A percentile compares a stretch with the other conserved stretches of the same genome.
These are phyloP conservation scores for Lasioglossum vierecki DNA, from an alignment of 2,888 invertebrate species.

Conservation along the genomic window DNA sequence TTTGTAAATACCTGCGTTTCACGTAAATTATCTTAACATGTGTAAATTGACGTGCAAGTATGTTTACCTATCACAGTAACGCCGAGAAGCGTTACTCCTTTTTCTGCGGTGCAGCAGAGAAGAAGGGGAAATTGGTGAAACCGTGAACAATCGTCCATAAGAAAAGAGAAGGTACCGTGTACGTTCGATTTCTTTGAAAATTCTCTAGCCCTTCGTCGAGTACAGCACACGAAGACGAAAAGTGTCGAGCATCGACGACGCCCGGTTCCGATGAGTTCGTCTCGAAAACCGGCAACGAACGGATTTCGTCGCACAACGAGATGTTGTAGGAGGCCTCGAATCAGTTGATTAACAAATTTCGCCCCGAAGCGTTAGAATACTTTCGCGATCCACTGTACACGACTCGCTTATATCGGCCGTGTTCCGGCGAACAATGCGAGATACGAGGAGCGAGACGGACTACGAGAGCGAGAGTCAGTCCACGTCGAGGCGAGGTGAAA, in stretches of 20 bases:
- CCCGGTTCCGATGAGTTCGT: background rate
- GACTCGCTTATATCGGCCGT: conserved; percentile 46
- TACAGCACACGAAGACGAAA: background rate
- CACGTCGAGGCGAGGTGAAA: conserved; percentile 46
- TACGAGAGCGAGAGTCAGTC: conserved; percentile 50
- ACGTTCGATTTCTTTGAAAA: conserved; percentile 1
- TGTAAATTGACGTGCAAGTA: background rate
- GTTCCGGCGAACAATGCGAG: conserved; percentile 59
- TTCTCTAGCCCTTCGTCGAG: background rate
- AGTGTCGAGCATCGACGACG: background rate
- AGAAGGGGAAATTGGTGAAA: background rate
- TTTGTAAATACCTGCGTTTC: background rate
- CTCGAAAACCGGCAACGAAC: background rate
- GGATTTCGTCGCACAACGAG: background rate
- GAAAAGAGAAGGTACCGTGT: background rate
- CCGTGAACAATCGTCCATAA: background rate
- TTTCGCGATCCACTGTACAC: conserved; percentile 46
- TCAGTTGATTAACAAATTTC: background rate
- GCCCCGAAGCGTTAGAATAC: conserved; percentile 32
- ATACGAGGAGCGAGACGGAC: conserved; percentile 54
- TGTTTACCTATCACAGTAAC: background rate
- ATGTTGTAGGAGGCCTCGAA: background rate
- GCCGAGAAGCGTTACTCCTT: background rate
- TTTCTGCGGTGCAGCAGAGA: background rate
- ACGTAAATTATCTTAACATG: conserved; percentile 6